Percentiles rank a stretch among this genome's conserved stretches.
Evolutionary conservation across 2,888 invertebrate species (phyloP).

Genomic region (Philonicus albiceps): DNA sequence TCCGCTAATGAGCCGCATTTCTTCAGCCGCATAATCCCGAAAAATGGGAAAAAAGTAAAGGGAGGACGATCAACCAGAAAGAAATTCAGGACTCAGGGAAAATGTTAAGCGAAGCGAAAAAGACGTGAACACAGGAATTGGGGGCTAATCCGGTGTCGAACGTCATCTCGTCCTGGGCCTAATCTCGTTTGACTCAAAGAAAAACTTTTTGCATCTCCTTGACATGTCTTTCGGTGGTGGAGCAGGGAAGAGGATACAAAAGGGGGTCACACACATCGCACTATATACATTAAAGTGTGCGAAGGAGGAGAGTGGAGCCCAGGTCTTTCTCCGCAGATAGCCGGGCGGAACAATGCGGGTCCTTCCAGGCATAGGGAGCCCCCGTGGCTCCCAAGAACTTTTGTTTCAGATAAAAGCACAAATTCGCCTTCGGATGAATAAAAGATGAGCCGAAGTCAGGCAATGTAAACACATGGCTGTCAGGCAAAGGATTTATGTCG

Average conservation of each 20-base stretch:
- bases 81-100: neutral
- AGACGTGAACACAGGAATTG: neutral
- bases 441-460: constrained; percentile 30
- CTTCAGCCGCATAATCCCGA: neutral
- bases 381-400: neutral
- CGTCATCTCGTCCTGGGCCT: neutral
- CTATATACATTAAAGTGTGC: neutral
- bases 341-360: neutral
- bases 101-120: neutral
- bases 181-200: constrained; percentile 15
- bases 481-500: constrained; percentile 27
- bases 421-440: constrained; percentile 15
- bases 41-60: neutral
- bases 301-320: neutral
- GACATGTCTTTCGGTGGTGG: neutral
- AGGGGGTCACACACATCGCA: neutral
- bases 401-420: constrained; percentile 29
- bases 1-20: neutral
- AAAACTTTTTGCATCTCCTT: constrained; percentile 19
- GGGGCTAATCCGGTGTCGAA: neutral
- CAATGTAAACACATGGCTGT: constrained; percentile 32
- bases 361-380: neutral
- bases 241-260: neutral
- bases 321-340: neutral
- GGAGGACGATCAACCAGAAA: neutral